Evolutionary conservation across 2,888 invertebrate species (phyloP).

Genomic region (Phyto melanocephala): DNA sequence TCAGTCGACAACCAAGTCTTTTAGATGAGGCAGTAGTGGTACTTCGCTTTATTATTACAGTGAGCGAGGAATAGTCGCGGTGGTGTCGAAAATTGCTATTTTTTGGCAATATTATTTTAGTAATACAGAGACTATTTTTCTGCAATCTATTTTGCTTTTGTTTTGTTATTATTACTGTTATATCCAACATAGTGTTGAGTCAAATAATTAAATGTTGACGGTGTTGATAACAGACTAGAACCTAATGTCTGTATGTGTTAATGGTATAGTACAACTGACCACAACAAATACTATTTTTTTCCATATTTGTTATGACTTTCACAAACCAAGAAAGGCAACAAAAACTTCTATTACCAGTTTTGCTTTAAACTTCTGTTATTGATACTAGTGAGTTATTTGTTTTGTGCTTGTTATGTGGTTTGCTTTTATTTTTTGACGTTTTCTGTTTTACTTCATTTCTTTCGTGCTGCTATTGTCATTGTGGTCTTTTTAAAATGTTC

Average conservation of each 20-base stretch:
- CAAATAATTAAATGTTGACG: slow-evolving; percentile 64
- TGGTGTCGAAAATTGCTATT: neutral
- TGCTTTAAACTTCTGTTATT: slow-evolving; percentile 38
- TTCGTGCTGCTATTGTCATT: neutral
- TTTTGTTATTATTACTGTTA: slow-evolving; percentile 2
- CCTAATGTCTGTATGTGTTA: neutral
- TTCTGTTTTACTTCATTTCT: neutral
- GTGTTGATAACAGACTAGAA: slow-evolving; percentile 51
- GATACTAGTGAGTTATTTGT: slow-evolving; percentile 39
- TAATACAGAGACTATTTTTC: neutral
- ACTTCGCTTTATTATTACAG: slow-evolving; percentile 6
- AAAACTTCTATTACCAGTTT: slow-evolving; percentile 27
- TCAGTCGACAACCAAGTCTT: slow-evolving; percentile 52
- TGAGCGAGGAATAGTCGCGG: neutral
- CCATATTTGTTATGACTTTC: neutral
- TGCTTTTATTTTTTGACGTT: neutral
- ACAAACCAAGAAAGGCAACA: neutral
- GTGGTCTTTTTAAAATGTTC: neutral
- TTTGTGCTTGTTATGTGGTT: neutral
- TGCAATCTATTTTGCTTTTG: neutral
- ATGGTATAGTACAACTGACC: neutral
- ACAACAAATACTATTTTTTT: neutral
- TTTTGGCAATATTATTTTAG: slow-evolving; percentile 48
- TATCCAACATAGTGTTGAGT: slow-evolving; percentile 52
- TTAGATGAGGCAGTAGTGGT: slow-evolving; percentile 30